These are phyloP conservation scores for Hemitrygon akajei DNA, from an alignment of 2,797 vertebrate species.

Conservation along the genomic window DNA sequence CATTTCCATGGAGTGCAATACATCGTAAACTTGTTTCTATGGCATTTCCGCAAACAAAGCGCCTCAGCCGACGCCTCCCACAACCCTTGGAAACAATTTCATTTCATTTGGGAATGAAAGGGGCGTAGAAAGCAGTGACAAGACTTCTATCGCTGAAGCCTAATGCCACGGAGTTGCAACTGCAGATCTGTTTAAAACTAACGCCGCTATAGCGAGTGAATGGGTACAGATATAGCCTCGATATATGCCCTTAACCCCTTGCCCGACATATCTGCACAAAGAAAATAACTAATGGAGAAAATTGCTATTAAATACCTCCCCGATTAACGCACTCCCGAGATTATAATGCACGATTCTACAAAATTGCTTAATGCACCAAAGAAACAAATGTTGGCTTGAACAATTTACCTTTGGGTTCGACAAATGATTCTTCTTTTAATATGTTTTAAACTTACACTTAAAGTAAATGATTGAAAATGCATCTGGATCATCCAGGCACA, in stretches of 20 bases:
- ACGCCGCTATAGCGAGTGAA: too few relatives aligned
- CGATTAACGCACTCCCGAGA: neutral
- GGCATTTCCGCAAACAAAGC: slow-evolving; percentile 17
- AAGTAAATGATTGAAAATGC: neutral
- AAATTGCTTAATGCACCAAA: neutral
- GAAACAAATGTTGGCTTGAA: neutral
- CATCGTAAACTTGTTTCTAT: neutral
- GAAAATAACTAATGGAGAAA: neutral
- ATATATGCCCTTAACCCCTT: neutral
- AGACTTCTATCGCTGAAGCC: neutral
- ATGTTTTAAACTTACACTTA: neutral
- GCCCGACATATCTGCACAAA: neutral
- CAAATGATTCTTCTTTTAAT: neutral
- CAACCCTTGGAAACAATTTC: neutral
- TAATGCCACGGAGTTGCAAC: neutral
- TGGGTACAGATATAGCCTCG: neutral
- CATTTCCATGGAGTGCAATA: neutral
- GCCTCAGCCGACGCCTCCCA: neutral
- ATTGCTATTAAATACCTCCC: neutral
- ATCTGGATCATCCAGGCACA: neutral
- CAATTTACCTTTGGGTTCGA: neutral
- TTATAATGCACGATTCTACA: neutral
- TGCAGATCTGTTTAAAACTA: neutral
- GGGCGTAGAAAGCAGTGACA: neutral
- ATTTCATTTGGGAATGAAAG: neutral